Base-by-base conservation (phyloP, 1,140 invertebrate species). In the Rhagoletis zephyria region DNA sequence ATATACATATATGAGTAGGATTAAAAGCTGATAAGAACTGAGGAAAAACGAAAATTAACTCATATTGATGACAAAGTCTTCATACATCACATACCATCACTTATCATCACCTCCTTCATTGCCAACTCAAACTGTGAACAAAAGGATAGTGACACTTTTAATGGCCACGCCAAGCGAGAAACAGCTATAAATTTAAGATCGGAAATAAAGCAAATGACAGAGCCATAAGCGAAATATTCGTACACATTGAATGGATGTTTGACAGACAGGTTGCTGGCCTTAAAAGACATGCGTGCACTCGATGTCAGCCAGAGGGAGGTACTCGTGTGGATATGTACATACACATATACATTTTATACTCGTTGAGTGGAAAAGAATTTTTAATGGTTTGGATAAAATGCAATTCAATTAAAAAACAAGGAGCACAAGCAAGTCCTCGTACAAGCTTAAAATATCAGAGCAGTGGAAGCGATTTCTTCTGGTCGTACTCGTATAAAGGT, bases 341-440 rank as follows among this genome's bases (percentile, higher is more conserved):
- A n/a, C 4, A 14, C n/a, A 59, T 14, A 63, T 56, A 56, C 51
- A 56, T 56, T 30, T 30, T 30, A 56, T 56, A 10, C 51, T 4
- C 59, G 59, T 60, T 63, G 61, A 16, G 7, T 14, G 61, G 16
- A 63, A 67, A 30, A 74, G 42, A 74, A 12, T 74, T 42, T 14
- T 48, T 42, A 45, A 14, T 74, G 40, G 5, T 74, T 74, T 12
- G 67, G 4, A 16, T 5, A 30, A 42, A 48, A 16, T 14, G 67
- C 42, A 74, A 74, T 74, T 74, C 16, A 74, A 74, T 74, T 74
- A 74, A 74, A 74, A 74, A 74, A 12, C 14, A n/a, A 16, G 4
- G 45, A 45, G 67, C 14, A 16, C 14, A 74, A 45, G 67, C 14
- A 45, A 45, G 67, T 48, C 30, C 30, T 30, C 30, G 30, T 30